Conservation (phyloP, 2,888 invertebrate species). For the Venusia cambrica region DNA sequence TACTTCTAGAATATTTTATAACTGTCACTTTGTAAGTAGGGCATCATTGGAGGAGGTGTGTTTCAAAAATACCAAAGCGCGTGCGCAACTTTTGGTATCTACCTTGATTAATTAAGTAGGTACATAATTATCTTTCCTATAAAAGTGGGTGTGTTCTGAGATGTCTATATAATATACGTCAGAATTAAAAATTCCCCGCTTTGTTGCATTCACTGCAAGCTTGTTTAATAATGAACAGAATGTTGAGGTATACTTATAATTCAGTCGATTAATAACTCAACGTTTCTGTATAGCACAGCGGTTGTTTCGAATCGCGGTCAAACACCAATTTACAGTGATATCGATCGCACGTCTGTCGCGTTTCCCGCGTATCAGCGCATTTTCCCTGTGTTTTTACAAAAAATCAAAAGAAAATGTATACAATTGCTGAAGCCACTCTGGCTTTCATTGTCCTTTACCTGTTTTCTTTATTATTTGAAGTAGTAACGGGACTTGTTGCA, state of each 20-base stretch:
- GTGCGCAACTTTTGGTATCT: too few species aligned
- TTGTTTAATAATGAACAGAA: neutral
- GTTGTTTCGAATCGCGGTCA: constrained; percentile 55
- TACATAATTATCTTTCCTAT: too few species aligned
- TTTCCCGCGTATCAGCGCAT: constrained; percentile 31
- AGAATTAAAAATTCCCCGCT: constrained; percentile 6
- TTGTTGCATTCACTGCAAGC: constrained; percentile 4
- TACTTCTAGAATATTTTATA: constrained; percentile 13
- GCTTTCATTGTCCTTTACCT: constrained; percentile 70
- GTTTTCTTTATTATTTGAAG: constrained; percentile 72
- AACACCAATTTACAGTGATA: constrained; percentile 52
- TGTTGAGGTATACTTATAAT: constrained; percentile 8
- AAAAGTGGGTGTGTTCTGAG: constrained; percentile 16
- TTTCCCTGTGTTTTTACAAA: constrained; percentile 37
- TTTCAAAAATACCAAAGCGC: constrained; percentile 6
- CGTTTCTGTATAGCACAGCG: constrained; percentile 48
- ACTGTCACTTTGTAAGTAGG: constrained; percentile 13
- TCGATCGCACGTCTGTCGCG: constrained; percentile 54
- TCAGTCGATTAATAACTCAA: constrained; percentile 47
- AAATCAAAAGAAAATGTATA: constrained; percentile 63
- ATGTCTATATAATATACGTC: constrained; percentile 16
- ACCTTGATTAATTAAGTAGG: constrained; percentile 3
- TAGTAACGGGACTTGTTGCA: constrained; percentile 67
- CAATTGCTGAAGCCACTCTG: constrained; percentile 72
- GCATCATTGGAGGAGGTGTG: constrained; percentile 24